Base-by-base conservation (phyloP, 2,888 invertebrate species). In the Ganaspis brasiliensis region DNA sequence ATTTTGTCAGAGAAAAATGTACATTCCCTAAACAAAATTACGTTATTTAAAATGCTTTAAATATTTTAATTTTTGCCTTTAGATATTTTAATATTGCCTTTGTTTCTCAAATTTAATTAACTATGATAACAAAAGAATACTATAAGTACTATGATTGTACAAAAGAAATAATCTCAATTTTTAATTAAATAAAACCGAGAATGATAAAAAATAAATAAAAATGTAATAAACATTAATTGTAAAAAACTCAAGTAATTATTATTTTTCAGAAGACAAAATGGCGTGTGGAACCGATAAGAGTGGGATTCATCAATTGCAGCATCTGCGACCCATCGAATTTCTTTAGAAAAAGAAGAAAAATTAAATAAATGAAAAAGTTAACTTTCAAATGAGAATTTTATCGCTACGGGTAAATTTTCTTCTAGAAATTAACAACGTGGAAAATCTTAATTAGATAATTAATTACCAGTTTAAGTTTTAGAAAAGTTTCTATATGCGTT, bases 161-260 rank as follows among this genome's bases (percentile, higher is more conserved):
- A n/a, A n/a, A n/a, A n/a, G n/a, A n/a, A n/a, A n/a, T n/a, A n/a
- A n/a, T n/a, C n/a, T n/a, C n/a, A n/a, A n/a, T n/a, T n/a, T n/a
- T n/a, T n/a, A n/a, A n/a, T n/a, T n/a, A n/a, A n/a, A n/a, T n/a
- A n/a, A n/a, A n/a, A n/a, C n/a, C n/a, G n/a, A n/a, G n/a, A n/a
- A n/a, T n/a, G n/a, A n/a, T n/a, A 70, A 63, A 74, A 72, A 40
- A 74, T 4, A 31, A 31, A 31, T 31, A 31, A 31, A 31, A 31
- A 6, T 6, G n/a, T n/a, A n/a, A n/a, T 31, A 31, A 31, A 31
- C 31, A 31, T 31, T 31, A 4, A 31, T 31, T 31, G 6, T 31
- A 4, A 31, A 31, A 31, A 2, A 6, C 6, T 4, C 31, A 81
- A 56, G 2, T 56, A 56, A 6, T 21, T 2, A 24, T 63, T 63